Conservation (phyloP, 2,888 invertebrate genomes). For the Xiphydria camelus region DNA sequence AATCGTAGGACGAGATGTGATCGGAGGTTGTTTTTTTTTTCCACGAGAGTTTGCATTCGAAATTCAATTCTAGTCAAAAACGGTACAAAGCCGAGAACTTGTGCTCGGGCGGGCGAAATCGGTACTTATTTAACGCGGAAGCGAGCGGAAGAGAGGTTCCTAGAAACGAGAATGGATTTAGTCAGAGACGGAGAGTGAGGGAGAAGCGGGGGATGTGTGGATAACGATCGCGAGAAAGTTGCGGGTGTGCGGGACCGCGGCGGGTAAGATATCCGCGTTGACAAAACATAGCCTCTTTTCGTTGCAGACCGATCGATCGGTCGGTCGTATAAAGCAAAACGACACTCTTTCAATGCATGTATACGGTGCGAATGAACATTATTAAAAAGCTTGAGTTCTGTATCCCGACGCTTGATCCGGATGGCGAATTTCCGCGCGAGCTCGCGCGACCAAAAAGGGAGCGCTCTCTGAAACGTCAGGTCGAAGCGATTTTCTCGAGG, state of each 20-base stretch:
- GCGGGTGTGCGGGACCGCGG: constrained; percentile 39
- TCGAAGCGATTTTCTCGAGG: too few relatives aligned
- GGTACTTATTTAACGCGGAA: constrained; percentile 46
- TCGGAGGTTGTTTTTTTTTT: too few relatives aligned
- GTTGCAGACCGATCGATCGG: constrained; percentile 41
- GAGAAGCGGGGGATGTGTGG: constrained; percentile 10
- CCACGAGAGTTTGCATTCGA: constrained; percentile 37
- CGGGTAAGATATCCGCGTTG: constrained; percentile 51
- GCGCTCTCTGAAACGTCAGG: too few relatives aligned
- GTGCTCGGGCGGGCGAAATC: constrained; percentile 42
- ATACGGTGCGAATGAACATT: constrained; percentile 57
- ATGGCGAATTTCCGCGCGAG: too few relatives aligned
- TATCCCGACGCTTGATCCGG: too few relatives aligned
- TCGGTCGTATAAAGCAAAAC: constrained; percentile 45
- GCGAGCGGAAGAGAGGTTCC: background rate
- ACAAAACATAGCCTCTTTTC: constrained; percentile 57
- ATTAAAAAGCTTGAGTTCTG: too few relatives aligned
- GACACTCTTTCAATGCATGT: constrained; percentile 56
- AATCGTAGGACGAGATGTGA: constrained; percentile 12
- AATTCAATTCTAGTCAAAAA: constrained; percentile 58
- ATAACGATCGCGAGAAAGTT: too few relatives aligned
- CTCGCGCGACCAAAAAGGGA: too few relatives aligned
- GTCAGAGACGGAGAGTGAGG: too few relatives aligned
- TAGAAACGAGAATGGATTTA: too few relatives aligned
- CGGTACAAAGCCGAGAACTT: constrained; percentile 50